Base-by-base conservation (phyloP, 92 coral and sea anemone species). In the Epizoanthus scotinus region DNA sequence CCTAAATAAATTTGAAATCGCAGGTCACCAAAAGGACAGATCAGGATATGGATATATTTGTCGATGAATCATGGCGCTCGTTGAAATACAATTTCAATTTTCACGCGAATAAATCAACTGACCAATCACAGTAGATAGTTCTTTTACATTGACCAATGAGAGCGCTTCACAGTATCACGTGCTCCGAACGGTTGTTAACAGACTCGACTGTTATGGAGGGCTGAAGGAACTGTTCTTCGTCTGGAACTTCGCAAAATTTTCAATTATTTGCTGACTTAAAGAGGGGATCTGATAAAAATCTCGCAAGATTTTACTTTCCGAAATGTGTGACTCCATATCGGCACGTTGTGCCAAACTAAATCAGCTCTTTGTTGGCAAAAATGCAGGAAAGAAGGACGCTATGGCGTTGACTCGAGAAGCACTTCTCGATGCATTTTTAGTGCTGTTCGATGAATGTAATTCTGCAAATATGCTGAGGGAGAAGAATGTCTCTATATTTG, bases 381-480 rank as follows among this genome's bases (percentile, higher is more conserved):
- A 78, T 83, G 92, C 73, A 78, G 96, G 90, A 55, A 90, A 90
- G 71, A 91, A 68, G 78, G 74, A 77, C 0, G 81, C 74, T 47
- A 73, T 70, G 69, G 78, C 78, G 3, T 84, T 91, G 47, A 89
- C 94, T 18, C 89, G 93, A 38, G 99, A 95, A 71, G 91, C 97
- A 3, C 84, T 95, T 71, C 89, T 95, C 19, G 99, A 95, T 85
- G 98, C 96, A 6, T 95, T 95, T 81, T 71, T 92, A 49, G 90
- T 91, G 15, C 87, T 95, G 62, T 95, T 93, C 68, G 99, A 95
- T 14, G 95, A 95, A 73, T 95, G 99, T 73, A 82, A 88, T 36
- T 83, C 98, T 13, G 96, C 88, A 59, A 84, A 83, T 50, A 86
- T 95, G 85, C 82, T 85, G 63, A 95, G 89, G 82, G 99, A 95